Conservation (phyloP, 1,140 invertebrate genomes). For the Habropoda laboriosa region DNA sequence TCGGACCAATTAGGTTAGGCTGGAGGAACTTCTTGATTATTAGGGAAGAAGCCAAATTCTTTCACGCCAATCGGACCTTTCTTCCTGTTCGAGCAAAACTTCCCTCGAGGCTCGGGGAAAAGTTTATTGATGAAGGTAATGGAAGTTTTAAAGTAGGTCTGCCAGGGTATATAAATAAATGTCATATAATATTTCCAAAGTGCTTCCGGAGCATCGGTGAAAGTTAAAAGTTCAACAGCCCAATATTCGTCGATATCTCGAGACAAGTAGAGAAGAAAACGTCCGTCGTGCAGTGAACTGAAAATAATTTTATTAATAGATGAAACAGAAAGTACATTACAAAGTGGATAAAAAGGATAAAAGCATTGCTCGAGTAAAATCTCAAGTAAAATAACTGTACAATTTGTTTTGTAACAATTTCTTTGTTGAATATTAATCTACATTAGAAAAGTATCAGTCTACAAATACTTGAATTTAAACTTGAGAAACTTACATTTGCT, state of each 20-base stretch:
- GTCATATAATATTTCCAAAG: slow-evolving; percentile 40
- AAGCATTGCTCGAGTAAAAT: no score
- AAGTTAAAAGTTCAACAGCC: slow-evolving; percentile 1
- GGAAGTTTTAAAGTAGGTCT: slow-evolving; percentile 39
- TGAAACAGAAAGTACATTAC: no score
- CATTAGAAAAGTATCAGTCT: no score
- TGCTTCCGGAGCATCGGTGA: background rate
- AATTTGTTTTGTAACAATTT: no score
- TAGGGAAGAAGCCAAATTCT: slow-evolving; percentile 22
- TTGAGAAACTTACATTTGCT: no score
- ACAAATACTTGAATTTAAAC: no score
- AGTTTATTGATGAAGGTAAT: slow-evolving; percentile 41
- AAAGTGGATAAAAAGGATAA: no score
- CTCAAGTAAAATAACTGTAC: no score
- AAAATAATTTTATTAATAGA: background rate
- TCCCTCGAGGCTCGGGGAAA: slow-evolving; percentile 9
- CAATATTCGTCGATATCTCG: background rate
- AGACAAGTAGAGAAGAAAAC: background rate
- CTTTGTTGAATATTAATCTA: no score
- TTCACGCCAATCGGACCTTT: slow-evolving; percentile 11
- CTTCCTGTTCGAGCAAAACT: slow-evolving; percentile 27
- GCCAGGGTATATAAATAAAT: slow-evolving; percentile 36
- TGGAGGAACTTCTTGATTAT: background rate
- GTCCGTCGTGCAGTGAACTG: background rate
- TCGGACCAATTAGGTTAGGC: background rate